These are phyloP conservation scores for Rostratula benghalensis DNA, from an alignment of 2,113 vertebrate species.

Conservation along the genomic window DNA sequence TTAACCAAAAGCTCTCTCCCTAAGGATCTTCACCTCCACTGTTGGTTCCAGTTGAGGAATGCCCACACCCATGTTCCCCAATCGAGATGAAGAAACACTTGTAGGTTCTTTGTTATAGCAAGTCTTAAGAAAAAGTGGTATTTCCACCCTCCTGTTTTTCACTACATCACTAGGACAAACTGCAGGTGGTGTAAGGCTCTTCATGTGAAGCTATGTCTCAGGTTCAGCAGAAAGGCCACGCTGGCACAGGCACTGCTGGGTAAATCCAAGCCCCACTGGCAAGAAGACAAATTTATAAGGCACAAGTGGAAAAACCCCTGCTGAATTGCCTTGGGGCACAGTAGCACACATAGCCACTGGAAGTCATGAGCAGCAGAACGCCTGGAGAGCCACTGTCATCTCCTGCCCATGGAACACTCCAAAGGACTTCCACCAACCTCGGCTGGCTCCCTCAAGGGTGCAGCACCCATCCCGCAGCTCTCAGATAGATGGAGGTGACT, in stretches of 20 bases:
- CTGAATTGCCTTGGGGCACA: not conserved
- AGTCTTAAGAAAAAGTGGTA: not conserved
- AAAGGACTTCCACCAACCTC: not conserved
- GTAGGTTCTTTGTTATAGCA: not conserved
- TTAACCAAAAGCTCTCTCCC: not conserved
- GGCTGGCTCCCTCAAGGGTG: not conserved
- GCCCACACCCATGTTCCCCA: not conserved
- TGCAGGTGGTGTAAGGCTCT: accelerated
- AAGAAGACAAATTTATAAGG: not conserved
- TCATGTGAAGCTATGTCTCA: not conserved
- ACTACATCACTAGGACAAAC: not conserved
- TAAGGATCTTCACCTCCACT: not conserved
- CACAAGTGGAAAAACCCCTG: not conserved
- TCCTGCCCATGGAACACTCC: not conserved
- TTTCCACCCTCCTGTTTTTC: not conserved
- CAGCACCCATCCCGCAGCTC: not conserved
- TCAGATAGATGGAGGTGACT: accelerated
- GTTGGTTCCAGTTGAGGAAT: not conserved
- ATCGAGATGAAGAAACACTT: not conserved
- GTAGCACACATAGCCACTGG: not conserved
- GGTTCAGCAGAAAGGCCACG: not conserved
- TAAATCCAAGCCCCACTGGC: not conserved
- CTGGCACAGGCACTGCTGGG: not conserved
- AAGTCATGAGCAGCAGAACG: not conserved
- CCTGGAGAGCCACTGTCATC: not conserved